Percentiles rank a stretch among this genome's conserved stretches.
Conservation (phyloP, 2,888 invertebrate species). For the Oxytorus armatus region DNA sequence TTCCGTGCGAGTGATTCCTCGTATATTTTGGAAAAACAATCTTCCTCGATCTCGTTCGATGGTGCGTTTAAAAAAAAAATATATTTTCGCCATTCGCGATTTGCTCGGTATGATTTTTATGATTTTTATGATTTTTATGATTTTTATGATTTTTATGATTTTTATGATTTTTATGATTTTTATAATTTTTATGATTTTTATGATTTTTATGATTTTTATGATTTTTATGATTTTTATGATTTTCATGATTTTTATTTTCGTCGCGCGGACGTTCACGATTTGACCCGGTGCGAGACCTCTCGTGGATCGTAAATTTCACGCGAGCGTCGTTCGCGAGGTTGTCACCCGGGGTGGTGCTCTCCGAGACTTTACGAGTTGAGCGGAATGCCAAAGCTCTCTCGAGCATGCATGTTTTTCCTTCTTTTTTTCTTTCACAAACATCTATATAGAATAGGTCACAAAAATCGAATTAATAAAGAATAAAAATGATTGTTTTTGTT, state of each 20-base stretch:
- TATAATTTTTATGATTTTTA: too few species aligned
- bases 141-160: too few species aligned
- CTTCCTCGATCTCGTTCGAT: constrained; percentile 24
- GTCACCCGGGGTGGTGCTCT: constrained; percentile 79
- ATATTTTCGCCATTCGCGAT: too few species aligned
- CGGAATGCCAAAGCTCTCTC: constrained; percentile 53
- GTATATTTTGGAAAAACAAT: constrained; percentile 9
- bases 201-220: background rate
- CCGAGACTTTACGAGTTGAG: constrained; percentile 75
- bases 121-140: too few species aligned
- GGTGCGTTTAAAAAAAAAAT: too few species aligned
- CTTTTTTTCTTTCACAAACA: too few species aligned
- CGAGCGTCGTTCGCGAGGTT: constrained; percentile 76
- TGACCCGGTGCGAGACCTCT: constrained; percentile 75
- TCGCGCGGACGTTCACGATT: constrained; percentile 78
- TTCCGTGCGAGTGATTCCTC: background rate
- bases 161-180: too few species aligned
- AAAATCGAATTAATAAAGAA: too few species aligned
- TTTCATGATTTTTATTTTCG: constrained; percentile 22
- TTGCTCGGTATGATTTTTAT: too few species aligned
- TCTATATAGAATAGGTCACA: too few species aligned
- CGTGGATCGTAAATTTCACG: constrained; percentile 80
- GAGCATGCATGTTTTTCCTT: constrained; percentile 4
- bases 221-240: constrained; percentile 25
- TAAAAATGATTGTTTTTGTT: too few species aligned